Evolutionary conservation across 2,888 invertebrate genomes (phyloP).

Genomic region (Ephialtes manifestator): DNA sequence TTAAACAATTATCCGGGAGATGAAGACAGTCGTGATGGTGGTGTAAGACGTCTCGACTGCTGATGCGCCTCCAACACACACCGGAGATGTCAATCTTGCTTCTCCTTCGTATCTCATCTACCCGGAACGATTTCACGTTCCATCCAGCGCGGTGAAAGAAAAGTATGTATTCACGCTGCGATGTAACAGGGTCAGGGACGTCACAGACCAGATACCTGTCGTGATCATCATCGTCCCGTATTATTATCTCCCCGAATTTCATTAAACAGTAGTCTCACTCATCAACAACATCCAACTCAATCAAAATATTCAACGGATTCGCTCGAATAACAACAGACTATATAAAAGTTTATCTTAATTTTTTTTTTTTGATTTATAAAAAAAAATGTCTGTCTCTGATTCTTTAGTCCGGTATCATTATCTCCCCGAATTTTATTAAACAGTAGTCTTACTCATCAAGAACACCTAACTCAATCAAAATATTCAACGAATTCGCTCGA

Average conservation of each 20-base stretch:
- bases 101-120: slow-evolving; percentile 34
- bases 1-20: slow-evolving; percentile 75
- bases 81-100: slow-evolving; percentile 62
- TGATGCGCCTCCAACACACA: slow-evolving; percentile 57
- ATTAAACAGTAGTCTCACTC: slow-evolving; percentile 54
- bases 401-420: no score
- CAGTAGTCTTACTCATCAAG: slow-evolving; percentile 37
- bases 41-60: slow-evolving; percentile 61
- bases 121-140: not conserved
- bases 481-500: not conserved
- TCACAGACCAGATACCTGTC: slow-evolving; percentile 54
- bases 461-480: slow-evolving; percentile 26
- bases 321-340: no score
- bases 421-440: no score
- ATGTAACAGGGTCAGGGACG: slow-evolving; percentile 64
- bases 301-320: slow-evolving; percentile 41
- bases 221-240: slow-evolving; percentile 6
- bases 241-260: slow-evolving; percentile 61
- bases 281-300: slow-evolving; percentile 16
- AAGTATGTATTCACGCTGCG: slow-evolving; percentile 13
- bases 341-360: no score
- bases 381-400: no score
- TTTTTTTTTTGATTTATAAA: no score
- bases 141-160: slow-evolving; percentile 25
- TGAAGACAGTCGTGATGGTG: slow-evolving; percentile 68